Conservation (phyloP, 2,113 vertebrate genomes). For the Hymenochirus boettgeri region DNA sequence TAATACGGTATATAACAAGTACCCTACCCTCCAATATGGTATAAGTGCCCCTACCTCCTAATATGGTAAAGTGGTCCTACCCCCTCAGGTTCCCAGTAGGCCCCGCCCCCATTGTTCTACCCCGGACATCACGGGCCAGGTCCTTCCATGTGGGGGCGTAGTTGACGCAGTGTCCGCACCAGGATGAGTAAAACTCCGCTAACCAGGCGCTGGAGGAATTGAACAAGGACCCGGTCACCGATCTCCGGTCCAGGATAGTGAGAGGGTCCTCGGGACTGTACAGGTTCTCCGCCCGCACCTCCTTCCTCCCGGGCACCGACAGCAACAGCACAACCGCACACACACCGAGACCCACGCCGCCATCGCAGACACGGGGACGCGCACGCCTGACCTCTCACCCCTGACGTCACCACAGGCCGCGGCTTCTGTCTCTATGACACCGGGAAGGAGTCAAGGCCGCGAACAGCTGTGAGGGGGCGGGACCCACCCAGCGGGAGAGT, state of each 20-base stretch:
- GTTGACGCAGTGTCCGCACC: constrained; percentile 90
- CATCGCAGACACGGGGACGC: neutral
- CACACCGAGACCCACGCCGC: constrained; percentile 19
- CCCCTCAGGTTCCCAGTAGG: too few species aligned
- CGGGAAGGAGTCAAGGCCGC: too few species aligned
- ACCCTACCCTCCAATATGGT: too few species aligned
- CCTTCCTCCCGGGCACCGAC: constrained; percentile 8
- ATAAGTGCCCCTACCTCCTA: too few species aligned
- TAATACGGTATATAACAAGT: too few species aligned
- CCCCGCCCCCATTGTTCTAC: constrained; percentile 48
- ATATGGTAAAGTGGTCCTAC: too few species aligned
- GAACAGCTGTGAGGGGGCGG: too few species aligned
- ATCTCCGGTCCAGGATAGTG: constrained; percentile 69
- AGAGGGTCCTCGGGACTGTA: constrained; percentile 78
- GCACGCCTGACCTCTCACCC: constrained; percentile 8
- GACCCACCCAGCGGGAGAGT: too few species aligned
- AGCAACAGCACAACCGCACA: constrained; percentile 31
- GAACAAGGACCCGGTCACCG: constrained; percentile 59
- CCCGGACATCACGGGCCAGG: constrained; percentile 82
- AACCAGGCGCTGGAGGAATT: constrained; percentile 87
- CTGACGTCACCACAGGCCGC: constrained; percentile 24
- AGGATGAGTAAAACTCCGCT: constrained; percentile 91
- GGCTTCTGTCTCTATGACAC: constrained; percentile 12
- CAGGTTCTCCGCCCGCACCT: constrained; percentile 52
- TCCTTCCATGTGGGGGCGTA: constrained; percentile 87